phyloP scores from a whole-genome alignment of 2,797 vertebrate genomes.

The Pangasius mekongensis region DNA sequence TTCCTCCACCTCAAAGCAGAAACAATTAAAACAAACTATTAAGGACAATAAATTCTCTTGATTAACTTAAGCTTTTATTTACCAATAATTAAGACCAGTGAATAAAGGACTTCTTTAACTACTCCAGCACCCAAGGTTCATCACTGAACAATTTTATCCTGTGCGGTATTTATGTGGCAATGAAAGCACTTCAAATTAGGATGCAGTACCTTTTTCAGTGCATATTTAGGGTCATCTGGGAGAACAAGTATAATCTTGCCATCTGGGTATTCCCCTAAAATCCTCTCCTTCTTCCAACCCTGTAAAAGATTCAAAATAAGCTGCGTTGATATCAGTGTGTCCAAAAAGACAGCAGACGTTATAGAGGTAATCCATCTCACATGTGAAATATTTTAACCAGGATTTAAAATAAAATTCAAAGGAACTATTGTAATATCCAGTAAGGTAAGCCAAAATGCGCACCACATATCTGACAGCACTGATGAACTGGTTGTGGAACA shows the following conservation, averaged over 20 bases:
- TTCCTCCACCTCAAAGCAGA: slow-evolving; percentile 87
- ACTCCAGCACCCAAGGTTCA: not conserved
- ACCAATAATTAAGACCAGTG: not conserved
- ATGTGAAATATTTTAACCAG: not conserved
- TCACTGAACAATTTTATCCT: not conserved
- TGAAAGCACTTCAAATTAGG: not conserved
- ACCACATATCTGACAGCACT: slow-evolving; percentile 99
- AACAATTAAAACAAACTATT: not conserved
- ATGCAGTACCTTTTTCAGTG: slow-evolving; percentile 91
- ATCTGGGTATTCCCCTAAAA: slow-evolving; percentile 93
- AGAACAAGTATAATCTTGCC: slow-evolving; percentile 98
- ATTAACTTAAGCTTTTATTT: not conserved
- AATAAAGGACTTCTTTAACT: not conserved
- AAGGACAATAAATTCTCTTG: not conserved
- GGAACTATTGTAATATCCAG: not conserved
- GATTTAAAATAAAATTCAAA: not conserved
- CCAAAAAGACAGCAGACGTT: not conserved
- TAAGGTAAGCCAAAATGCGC: slow-evolving; percentile 36
- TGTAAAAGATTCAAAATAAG: slow-evolving; percentile 62
- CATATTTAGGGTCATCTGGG: slow-evolving; percentile 98
- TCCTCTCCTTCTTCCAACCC: slow-evolving; percentile 99
- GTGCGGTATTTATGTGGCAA: too few relatives aligned
- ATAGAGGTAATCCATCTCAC: not conserved
- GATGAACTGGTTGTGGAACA: slow-evolving; percentile 98
- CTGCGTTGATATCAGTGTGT: not conserved